Conservation (phyloP, 2,797 vertebrate species). For the Amniataba percoides region DNA sequence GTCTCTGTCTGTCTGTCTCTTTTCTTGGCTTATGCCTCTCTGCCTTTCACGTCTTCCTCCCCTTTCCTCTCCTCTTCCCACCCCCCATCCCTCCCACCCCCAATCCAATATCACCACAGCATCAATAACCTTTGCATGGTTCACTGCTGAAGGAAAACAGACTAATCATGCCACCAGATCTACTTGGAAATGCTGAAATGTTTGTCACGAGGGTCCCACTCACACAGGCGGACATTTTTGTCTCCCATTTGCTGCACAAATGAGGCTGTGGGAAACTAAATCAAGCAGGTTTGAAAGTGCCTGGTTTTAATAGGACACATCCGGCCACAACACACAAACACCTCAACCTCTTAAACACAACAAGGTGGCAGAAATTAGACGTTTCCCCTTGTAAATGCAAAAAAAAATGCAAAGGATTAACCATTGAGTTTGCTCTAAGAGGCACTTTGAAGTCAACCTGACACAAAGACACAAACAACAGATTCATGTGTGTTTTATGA, state of each 20-base stretch:
- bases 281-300: constrained; percentile 14
- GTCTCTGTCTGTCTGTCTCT: constrained; percentile 57
- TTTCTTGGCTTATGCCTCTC: constrained; percentile 36
- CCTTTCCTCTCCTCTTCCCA: neutral
- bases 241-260: constrained; percentile 33
- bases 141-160: constrained; percentile 52
- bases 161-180: constrained; percentile 41
- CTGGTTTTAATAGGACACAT: constrained; percentile 33
- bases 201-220: constrained; percentile 10
- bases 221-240: constrained; percentile 11
- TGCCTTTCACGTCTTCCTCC: neutral
- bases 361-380: neutral
- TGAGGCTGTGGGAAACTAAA: constrained; percentile 27
- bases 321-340: constrained; percentile 19
- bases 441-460: neutral
- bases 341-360: neutral
- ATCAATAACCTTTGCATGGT: constrained; percentile 66
- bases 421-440: neutral
- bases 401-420: neutral
- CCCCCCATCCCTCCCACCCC: neutral
- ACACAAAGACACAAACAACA: neutral
- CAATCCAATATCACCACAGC: constrained; percentile 65
- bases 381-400: neutral
- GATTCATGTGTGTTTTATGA: constrained; percentile 19
- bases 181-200: constrained; percentile 36